phyloP scores from a whole-genome alignment of 2,113 vertebrate genomes.

The Cryptotis parvus region DNA sequence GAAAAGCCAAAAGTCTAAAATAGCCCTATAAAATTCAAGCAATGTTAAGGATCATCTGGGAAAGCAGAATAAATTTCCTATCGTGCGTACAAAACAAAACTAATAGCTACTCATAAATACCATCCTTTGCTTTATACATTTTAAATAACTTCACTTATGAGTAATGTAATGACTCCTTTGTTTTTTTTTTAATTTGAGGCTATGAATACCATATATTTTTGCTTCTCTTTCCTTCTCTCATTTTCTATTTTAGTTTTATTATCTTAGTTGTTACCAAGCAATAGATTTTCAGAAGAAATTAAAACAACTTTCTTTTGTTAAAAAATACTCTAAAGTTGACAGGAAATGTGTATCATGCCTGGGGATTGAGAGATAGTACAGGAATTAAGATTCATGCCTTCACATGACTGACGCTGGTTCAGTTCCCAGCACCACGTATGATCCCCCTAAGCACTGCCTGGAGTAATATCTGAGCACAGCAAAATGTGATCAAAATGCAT shows the following conservation, averaged over 20 bases:
- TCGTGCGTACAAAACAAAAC: constrained; percentile 28
- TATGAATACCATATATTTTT: neutral
- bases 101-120: neutral
- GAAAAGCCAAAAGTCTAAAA: constrained; percentile 25
- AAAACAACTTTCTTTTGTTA: neutral
- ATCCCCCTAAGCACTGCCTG: no score
- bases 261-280: constrained; percentile 19
- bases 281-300: neutral
- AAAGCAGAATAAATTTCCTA: constrained; percentile 26
- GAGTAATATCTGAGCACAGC: no score
- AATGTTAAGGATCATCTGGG: neutral
- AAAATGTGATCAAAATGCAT: no score
- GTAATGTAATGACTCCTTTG: neutral
- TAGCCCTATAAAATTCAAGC: neutral
- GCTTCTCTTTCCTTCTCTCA: neutral
- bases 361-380: no score
- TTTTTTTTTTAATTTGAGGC: neutral
- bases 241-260: neutral
- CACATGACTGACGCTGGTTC: no score
- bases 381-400: no score
- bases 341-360: no score
- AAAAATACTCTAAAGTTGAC: neutral
- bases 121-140: neutral
- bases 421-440: no score
- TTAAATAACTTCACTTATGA: constrained; percentile 26